Base-by-base conservation (phyloP, 2,113 vertebrate species). In the Naja naja region DNA sequence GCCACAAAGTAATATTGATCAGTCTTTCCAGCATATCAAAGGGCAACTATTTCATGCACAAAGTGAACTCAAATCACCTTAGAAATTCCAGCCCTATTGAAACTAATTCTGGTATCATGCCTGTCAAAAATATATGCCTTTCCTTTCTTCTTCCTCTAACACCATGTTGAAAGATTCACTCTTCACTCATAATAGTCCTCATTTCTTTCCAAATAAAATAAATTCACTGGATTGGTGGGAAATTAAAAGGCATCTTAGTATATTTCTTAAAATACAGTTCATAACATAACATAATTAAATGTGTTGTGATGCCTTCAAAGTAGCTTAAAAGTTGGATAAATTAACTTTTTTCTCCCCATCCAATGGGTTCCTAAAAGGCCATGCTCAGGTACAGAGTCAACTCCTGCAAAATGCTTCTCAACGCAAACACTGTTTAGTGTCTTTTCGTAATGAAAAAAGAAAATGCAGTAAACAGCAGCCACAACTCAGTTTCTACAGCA, bases 201-300 rank as follows among this genome's bases (percentile, higher is more conserved):
- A 30, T 30, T 64, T 30, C 25, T 64, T 64, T 30, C 10, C 60
- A 64, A 30, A 27, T 30, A 30, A 64, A 64, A 30, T 64, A 64
- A 30, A 64, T 64, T 27, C 27, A 30, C 60, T 27, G 89, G 86
- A 43, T 74, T 43, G 64, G 88, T 94, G 90, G 92, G 91, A 16
- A 92, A 94, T 81, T 88, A 88, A 34, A 55, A 49, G 39, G 39
- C n/a, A 56, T 18, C 23, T 14, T 14, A 89, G 6, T 14, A 58
- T 9, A 43, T 89, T 89, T 89, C 47, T 88, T 94, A 91, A 69
- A 91, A 81, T 34, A 92, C 87, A 87, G 34, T 81, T 93, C 43
- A 89, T 93, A 93, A 91, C 90, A 94, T 95, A 81, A 0, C 3
- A 91, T 96, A 94, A 88, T 95, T 94, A 93, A 96, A 93, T 96